Conservation (phyloP, 2,797 vertebrate species). For the Sebastes wilsoni region DNA sequence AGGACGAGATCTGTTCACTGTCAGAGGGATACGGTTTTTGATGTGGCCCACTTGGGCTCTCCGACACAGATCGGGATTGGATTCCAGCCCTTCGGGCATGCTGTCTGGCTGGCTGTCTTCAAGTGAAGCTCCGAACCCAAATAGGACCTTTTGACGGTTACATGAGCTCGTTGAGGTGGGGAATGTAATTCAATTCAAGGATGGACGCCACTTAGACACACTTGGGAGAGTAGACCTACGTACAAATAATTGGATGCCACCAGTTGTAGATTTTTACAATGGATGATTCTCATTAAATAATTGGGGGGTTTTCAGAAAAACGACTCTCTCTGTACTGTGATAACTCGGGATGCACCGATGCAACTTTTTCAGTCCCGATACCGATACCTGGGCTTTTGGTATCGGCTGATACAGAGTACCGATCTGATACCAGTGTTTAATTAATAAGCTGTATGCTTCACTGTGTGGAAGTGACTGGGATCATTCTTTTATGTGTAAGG, state of each 20-base stretch:
- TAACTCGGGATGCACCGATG: neutral
- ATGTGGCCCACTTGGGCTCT: conserved; percentile 48
- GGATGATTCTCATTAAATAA: conserved; percentile 16
- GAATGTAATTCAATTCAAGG: conserved; percentile 44
- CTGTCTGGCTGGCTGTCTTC: conserved; percentile 36
- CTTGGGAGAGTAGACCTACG: conserved; percentile 1
- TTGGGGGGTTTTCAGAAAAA: neutral
- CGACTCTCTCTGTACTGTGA: neutral
- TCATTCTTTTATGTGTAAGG: too few species aligned
- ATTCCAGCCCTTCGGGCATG: conserved; percentile 61
- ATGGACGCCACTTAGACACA: conserved; percentile 22
- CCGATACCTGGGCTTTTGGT: too few species aligned
- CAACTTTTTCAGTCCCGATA: too few species aligned
- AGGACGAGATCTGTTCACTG: conserved; percentile 35
- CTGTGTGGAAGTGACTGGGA: too few species aligned
- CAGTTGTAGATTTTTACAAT: conserved; percentile 12
- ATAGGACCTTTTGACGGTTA: conserved; percentile 42
- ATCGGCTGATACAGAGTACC: too few species aligned
- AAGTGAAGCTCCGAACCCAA: conserved; percentile 56
- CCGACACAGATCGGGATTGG: conserved; percentile 45
- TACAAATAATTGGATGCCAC: conserved; percentile 12
- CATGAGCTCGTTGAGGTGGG: conserved; percentile 61
- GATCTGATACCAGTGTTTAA: too few species aligned
- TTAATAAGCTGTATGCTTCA: too few species aligned
- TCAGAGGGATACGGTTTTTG: conserved; percentile 46